Base-by-base conservation (phyloP, 2,113 vertebrate genomes). In the Colossoma macropomum region DNA sequence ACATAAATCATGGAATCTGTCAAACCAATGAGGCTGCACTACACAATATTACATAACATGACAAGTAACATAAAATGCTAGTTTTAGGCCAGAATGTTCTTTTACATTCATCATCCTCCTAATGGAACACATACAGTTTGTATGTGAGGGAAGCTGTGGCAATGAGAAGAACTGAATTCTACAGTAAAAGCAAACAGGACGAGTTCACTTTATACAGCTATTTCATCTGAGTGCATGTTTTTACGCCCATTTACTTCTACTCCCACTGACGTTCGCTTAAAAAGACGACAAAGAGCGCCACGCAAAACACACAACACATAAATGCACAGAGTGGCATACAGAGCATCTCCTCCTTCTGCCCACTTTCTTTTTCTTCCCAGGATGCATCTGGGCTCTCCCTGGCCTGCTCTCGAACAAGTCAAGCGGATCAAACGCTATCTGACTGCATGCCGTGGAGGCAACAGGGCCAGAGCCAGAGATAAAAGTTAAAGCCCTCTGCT, bases 361-460 rank as follows among this genome's bases (percentile, higher is more conserved):
- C 48, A 56, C 50, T 52, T 50, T 17, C 17, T 52, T 62, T 79
- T 86, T 82, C 41, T 81, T 85, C 86, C 78, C 86, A 79, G 79
- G 80, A 63, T 89, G 83, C 88, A 90, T 89, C 91, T 89, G 87
- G 70, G 52, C 73, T 89, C 83, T 89, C 85, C 83, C 76, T 77
- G 86, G 82, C 84, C 75, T 56, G 83, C 79, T 81, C 84, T 81
- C 32, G 75, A 90, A 77, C 82, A 90, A 90, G 82, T 88, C 82
- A 84, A 89, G 92, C 71, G 72, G 88, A 86, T 82, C 85, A 89
- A 92, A 91, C 78, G 50, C 86, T 91, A 87, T 92, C 85, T 89
- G 91, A 82, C 88, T 87, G 83, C 76, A 68, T 41, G 28, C 48
- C 66, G 75, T 54, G 52, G 32, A 74, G 62, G 50, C 50, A 75